Evolutionary conservation across 2,797 vertebrate species (phyloP).

Genomic region (Premnoplex brunnescens): DNA sequence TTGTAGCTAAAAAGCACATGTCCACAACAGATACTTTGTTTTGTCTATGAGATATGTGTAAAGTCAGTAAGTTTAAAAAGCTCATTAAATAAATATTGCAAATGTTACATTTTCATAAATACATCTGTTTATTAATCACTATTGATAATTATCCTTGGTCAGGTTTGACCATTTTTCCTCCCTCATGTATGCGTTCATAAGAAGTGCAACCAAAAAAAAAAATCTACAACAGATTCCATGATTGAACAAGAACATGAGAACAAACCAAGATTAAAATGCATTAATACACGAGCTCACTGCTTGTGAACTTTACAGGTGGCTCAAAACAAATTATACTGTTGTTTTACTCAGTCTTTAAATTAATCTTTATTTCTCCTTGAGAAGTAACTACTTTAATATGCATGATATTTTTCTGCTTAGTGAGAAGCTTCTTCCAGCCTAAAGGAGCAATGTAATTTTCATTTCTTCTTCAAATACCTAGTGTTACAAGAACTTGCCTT

Average conservation of each 20-base stretch:
- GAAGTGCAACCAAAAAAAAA: background rate
- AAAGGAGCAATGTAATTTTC: background rate
- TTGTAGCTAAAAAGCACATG: background rate
- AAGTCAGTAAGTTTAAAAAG: background rate
- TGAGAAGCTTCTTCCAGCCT: background rate
- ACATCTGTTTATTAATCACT: background rate
- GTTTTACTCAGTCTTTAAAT: background rate
- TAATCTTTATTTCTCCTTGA: background rate
- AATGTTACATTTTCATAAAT: background rate
- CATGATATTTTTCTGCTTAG: background rate
- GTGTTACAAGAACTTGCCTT: background rate
- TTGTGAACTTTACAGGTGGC: background rate
- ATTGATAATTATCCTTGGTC: background rate
- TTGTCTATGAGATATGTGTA: background rate
- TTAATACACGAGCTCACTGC: background rate
- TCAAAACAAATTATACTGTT: background rate
- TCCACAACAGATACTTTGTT: background rate
- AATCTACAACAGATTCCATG: background rate
- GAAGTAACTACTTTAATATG: background rate
- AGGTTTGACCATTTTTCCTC: background rate
- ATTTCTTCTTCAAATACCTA: background rate
- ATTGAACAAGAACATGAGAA: background rate
- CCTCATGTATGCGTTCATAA: background rate
- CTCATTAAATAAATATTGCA: background rate
- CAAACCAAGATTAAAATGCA: background rate